A percentile compares a stretch with the other conserved stretches of the same genome.
Evolutionary conservation across 1,140 invertebrate species (phyloP).

Genomic region (Drosophila paulistorum): DNA sequence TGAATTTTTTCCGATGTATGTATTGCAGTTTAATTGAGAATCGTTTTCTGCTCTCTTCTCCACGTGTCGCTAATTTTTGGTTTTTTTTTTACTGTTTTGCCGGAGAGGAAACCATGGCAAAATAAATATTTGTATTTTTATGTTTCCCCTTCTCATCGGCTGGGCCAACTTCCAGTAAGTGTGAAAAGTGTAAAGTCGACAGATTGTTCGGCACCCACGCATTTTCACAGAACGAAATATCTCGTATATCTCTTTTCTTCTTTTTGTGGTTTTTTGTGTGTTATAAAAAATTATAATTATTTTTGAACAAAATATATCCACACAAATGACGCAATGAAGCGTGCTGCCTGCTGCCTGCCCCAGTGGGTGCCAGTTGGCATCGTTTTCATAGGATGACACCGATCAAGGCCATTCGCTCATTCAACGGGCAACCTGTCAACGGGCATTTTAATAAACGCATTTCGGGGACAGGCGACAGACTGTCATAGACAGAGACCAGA

Average conservation of each 20-base stretch:
- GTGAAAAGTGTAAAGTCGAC: conserved; percentile 51
- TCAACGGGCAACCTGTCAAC: conserved; percentile 43
- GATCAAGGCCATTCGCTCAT: conserved; percentile 57
- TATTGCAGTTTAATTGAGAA: conserved; percentile 22
- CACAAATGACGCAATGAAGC: conserved; percentile 54
- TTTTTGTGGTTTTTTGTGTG: conserved; percentile 21
- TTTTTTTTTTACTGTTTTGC: conserved; percentile 1
- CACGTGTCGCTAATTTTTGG: conserved; percentile 20
- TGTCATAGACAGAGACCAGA: not conserved
- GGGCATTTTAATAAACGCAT: conserved; percentile 68
- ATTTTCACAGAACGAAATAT: conserved; percentile 49
- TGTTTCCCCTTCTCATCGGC: conserved; percentile 24
- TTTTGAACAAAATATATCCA: conserved; percentile 11
- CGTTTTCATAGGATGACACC: conserved; percentile 52
- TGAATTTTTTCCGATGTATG: conserved; percentile 56
- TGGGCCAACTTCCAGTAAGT: conserved; percentile 55
- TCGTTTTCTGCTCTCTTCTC: not conserved
- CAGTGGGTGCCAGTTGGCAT: conserved; percentile 53
- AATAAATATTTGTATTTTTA: conserved; percentile 69
- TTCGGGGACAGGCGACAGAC: conserved; percentile 55
- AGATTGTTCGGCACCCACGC: conserved; percentile 56
- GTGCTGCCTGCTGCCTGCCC: not conserved
- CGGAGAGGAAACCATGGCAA: conserved; percentile 37
- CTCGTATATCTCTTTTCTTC: conserved; percentile 24
- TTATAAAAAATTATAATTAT: conserved; percentile 27